Evolutionary conservation across 2,113 vertebrate species (phyloP).

Genomic region (Petrocephalus microphthalmus): DNA sequence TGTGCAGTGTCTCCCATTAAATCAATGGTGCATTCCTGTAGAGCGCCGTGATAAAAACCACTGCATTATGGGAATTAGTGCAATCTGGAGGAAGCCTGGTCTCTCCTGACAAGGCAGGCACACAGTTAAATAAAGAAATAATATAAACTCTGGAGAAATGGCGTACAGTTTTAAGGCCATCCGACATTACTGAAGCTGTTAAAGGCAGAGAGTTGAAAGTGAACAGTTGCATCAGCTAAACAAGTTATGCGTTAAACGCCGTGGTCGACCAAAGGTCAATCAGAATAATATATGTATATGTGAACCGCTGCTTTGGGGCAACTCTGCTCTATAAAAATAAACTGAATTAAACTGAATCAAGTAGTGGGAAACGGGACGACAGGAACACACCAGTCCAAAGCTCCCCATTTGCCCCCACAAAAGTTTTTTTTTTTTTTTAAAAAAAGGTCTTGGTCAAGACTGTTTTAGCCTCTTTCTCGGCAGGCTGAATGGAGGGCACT

Average conservation of each 20-base stretch:
- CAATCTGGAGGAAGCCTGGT: constrained; percentile 74
- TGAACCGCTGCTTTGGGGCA: not conserved
- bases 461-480: constrained; percentile 97
- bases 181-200: constrained; percentile 68
- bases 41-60: constrained; percentile 42
- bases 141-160: constrained; percentile 66
- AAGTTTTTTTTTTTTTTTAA: constrained; percentile 47
- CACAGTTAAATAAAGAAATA: constrained; percentile 65
- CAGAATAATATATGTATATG: not conserved
- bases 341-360: not conserved
- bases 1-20: constrained; percentile 15
- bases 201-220: constrained; percentile 74
- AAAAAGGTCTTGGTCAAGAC: constrained; percentile 72
- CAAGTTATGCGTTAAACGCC: not conserved
- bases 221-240: constrained; percentile 60
- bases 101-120: constrained; percentile 70
- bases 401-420: constrained; percentile 48
- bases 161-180: constrained; percentile 73
- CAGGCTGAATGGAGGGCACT: constrained; percentile 93
- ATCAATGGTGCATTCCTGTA: constrained; percentile 17
- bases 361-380: not conserved
- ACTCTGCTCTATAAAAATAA: not conserved
- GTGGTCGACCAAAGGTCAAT: not conserved
- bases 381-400: constrained; percentile 8
- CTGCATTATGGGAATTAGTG: constrained; percentile 78